Conservation (phyloP, 2,113 vertebrate species). For the Addax nasomaculatus region DNA sequence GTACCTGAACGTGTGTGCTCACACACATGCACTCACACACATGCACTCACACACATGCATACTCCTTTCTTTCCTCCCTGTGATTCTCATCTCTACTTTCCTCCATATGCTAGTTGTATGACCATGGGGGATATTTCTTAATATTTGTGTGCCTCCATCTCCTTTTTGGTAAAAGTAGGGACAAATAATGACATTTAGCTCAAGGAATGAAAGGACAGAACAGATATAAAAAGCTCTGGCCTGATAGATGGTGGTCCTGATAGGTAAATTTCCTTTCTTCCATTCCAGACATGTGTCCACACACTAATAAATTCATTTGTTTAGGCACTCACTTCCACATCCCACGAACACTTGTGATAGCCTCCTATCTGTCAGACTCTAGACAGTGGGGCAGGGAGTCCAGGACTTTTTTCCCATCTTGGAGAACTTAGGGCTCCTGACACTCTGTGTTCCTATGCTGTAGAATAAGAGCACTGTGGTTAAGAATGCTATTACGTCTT, state of each 20-base stretch:
- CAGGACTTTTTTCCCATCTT: neutral
- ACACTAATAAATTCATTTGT: neutral
- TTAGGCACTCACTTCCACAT: neutral
- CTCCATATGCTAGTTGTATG: neutral
- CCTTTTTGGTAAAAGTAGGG: slow-evolving; percentile 8
- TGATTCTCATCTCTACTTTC: neutral
- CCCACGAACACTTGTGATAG: neutral
- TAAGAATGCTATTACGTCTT: slow-evolving; percentile 20
- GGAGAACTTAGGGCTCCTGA: neutral
- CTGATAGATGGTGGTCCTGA: neutral
- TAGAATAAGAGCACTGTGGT: neutral
- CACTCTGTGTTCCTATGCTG: neutral
- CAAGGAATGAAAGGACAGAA: slow-evolving; percentile 34
- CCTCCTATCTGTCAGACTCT: neutral
- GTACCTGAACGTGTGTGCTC: neutral
- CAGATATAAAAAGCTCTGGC: neutral
- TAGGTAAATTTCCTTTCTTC: neutral
- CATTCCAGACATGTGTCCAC: neutral
- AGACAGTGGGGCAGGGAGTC: neutral
- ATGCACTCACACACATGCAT: neutral
- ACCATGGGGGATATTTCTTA: slow-evolving; percentile 26
- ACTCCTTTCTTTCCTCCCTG: neutral
- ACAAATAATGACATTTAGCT: slow-evolving; percentile 22
- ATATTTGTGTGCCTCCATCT: neutral
- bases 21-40: neutral